Evolutionary conservation across 2,113 vertebrate species (phyloP), one percentile per base, ranked within the genome.

Genomic region (Typhlomys cinereus): DNA sequence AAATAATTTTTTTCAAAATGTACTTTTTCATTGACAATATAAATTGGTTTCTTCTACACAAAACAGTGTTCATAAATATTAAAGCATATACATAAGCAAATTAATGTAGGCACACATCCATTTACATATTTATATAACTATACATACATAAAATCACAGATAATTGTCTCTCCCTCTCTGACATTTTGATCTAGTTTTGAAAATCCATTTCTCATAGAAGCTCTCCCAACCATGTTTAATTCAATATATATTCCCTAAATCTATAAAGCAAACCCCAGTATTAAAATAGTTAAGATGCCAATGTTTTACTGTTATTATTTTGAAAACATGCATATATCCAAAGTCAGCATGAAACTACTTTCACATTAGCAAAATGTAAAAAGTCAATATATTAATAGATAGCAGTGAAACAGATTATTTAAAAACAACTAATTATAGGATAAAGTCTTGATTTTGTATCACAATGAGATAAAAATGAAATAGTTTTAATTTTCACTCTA

Each of bases 241-340:
- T 88, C 36, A 84, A 17, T 46, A 18, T 21, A 88, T 44, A 82
- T 29, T 8, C 34, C 27, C 66, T 10, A 80, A 64, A 50, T 88
- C 75, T 79, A 74, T 18, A 91, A 81, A 91, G 48, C 21, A 57
- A 91, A 54, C 50, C n/a, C 69, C 41, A 85, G 15, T 25, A 83
- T 44, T 57, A 79, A 74, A 83, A 57, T 86, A 85, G 76, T 75
- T 78, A 52, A 91, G 89, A 87, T 50, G 52, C 29, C 31, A 44
- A 39, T 83, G 39, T 27, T 57, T 17, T 11, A 44, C 39, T 83
- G 39, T 18, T 57, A 20, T 44, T 84, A 76, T 69, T 80, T 61
- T 39, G 31, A 81, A 89, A 95, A 48, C 14, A 80, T 34, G 50
- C 25, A 10, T 52, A 67, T 34, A n/a, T 41, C 13, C 84, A 7